Percentiles rank a stretch among this genome's conserved stretches.
These are phyloP conservation scores for Drosophila paranaensis DNA, from an alignment of 2,888 invertebrate genomes.

Conservation along the genomic window DNA sequence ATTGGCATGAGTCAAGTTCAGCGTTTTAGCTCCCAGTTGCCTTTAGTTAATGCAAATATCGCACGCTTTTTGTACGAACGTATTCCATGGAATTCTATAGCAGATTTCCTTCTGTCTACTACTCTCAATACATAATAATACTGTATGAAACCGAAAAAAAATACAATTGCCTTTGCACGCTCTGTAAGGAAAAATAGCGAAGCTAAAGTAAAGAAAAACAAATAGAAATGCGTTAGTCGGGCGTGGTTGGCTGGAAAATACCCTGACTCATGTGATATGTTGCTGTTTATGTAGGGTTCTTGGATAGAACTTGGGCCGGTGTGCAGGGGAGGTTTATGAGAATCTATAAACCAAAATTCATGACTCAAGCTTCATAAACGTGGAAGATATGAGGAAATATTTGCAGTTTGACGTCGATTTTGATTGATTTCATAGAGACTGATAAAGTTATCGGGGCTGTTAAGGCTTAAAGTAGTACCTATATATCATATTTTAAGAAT, in stretches of 20 bases:
- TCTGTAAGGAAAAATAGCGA: slow-evolving; percentile 1
- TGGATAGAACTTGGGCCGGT: not conserved
- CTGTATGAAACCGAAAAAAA: not conserved
- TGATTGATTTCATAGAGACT: too few relatives aligned
- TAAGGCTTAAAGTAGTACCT: too few relatives aligned
- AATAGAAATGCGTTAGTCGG: too few relatives aligned
- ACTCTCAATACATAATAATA: slow-evolving; percentile 22
- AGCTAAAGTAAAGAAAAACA: not conserved
- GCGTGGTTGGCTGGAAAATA: not conserved
- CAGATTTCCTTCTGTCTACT: not conserved
- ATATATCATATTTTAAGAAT: too few relatives aligned
- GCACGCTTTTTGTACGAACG: not conserved
- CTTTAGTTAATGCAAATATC: slow-evolving; percentile 46
- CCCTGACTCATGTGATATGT: not conserved
- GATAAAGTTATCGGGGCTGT: not conserved
- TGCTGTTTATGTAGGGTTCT: not conserved
- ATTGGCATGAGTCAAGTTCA: slow-evolving; percentile 60
- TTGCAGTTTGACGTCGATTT: too few relatives aligned
- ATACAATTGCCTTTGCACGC: slow-evolving; percentile 22
- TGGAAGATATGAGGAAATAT: too few relatives aligned
- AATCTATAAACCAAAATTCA: not conserved
- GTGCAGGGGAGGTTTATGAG: not conserved
- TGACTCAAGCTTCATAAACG: not conserved
- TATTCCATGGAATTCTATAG: slow-evolving; percentile 16
- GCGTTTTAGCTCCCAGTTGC: slow-evolving; percentile 43